Evolutionary conservation across 53 echinoderm and acorn worm species (phyloP), one percentile per base, ranked within the genome.

Genomic region (Pentamera pediparva): DNA sequence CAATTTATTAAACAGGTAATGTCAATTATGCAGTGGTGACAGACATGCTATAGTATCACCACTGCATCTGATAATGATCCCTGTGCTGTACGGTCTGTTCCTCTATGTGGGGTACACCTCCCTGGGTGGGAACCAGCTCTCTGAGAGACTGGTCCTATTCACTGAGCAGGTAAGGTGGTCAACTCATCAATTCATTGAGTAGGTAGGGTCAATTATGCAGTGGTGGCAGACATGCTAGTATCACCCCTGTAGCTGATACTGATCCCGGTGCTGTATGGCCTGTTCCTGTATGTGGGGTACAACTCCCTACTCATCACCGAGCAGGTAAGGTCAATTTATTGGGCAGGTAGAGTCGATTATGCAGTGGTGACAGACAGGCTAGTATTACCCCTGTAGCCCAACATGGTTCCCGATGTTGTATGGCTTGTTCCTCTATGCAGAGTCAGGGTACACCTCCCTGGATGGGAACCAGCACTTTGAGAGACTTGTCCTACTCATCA

Each of bases 391-490:
- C 83, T 93, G 35, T 86, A 93, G 79, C 89, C 86, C 72, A 92
- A 89, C 81, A 86, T 89, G 21, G 79, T 76, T 28, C 85, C 93
- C 89, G n/a, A n/a, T 93, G 2, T 82, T 93, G 34, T 93, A 93
- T 32, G n/a, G n/a, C n/a, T 80, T 93, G 32, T 93, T 93, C 59
- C 83, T 89, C 27, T 93, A 89, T 75, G 80, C 89, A 51, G n/a
- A n/a, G 15, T 63, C 78, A 5, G 93, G 86, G 11, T 93, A 82
- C 71, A 96, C 98, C 3, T 85, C 98, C 12, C 80, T 96, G 24
- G 98, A 96, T 62, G 98, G 91, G 62, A 96, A 96, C 75, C 98
- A 96, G 63, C 70, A 91, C 37, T 96, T 96, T 86, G 91, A 96
- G 57, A 82, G 96, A 50, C 83, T 86, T 40, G 70, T 89, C 55